These are phyloP conservation scores for Nothocercus julius DNA, from an alignment of 2,113 vertebrate genomes.

Conservation along the genomic window DNA sequence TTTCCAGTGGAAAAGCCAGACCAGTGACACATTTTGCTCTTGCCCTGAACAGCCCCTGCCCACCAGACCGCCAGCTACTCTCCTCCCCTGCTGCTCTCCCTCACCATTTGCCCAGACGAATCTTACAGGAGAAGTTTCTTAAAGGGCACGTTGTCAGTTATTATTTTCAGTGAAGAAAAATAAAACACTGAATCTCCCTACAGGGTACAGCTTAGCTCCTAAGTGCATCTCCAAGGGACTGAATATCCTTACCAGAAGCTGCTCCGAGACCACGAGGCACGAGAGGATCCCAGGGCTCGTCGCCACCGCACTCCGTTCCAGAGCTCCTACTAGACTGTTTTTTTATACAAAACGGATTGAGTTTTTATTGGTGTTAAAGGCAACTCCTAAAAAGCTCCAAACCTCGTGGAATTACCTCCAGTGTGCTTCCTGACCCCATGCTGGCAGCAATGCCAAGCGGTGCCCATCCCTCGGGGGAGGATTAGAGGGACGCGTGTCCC, in stretches of 20 bases:
- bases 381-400: not conserved
- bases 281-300: rapidly evolving
- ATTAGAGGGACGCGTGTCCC: not conserved
- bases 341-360: not conserved
- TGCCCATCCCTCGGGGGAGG: not conserved
- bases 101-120: not conserved
- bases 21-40: not conserved
- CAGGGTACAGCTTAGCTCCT: not conserved
- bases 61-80: not conserved
- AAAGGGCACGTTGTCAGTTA: not conserved
- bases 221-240: not conserved
- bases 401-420: not conserved
- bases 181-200: not conserved
- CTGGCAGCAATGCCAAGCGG: not conserved
- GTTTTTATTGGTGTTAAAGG: not conserved
- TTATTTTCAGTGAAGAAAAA: not conserved
- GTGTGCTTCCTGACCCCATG: rapidly evolving
- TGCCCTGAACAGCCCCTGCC: not conserved
- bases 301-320: not conserved
- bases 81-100: not conserved
- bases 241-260: not conserved
- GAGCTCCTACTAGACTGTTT: not conserved
- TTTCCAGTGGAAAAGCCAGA: not conserved
- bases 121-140: not conserved
- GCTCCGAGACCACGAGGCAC: not conserved